Evolutionary conservation across 1,140 invertebrate genomes (phyloP).

Genomic region (Macrosteles quadrilineatus): DNA sequence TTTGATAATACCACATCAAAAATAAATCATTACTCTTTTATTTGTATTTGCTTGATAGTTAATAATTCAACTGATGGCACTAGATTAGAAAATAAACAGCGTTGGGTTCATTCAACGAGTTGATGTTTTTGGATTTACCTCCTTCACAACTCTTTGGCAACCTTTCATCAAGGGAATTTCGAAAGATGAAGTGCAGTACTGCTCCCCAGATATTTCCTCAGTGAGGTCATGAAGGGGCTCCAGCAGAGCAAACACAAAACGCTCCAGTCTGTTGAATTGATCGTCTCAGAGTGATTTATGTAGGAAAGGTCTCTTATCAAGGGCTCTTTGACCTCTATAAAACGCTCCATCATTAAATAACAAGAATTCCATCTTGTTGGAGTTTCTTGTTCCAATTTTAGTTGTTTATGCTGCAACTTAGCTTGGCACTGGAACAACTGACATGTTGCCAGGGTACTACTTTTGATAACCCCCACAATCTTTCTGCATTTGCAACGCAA

Average conservation of each 20-base stretch:
- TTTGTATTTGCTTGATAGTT: no score
- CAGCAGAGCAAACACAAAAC: neutral
- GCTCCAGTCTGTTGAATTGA: neutral
- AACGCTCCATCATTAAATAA: neutral
- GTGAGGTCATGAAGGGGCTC: neutral
- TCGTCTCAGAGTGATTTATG: neutral
- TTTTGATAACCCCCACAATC: constrained; percentile 21
- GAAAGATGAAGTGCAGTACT: constrained; percentile 13
- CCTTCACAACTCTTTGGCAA: neutral
- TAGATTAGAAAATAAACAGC: no score
- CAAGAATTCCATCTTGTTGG: constrained; percentile 24
- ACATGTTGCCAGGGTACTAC: neutral
- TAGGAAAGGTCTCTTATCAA: neutral
- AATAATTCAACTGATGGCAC: no score
- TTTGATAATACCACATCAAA: no score
- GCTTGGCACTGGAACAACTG: neutral
- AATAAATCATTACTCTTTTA: no score
- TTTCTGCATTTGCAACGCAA: constrained; percentile 11
- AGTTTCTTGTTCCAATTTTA: constrained; percentile 18
- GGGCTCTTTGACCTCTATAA: constrained; percentile 18
- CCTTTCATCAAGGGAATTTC: constrained; percentile 19
- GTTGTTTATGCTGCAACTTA: neutral
- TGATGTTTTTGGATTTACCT: neutral
- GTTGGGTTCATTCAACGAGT: no score
- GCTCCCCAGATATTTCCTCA: constrained; percentile 5